Base-by-base conservation (phyloP, 2,797 vertebrate species). In the Gouania willdenowi region DNA sequence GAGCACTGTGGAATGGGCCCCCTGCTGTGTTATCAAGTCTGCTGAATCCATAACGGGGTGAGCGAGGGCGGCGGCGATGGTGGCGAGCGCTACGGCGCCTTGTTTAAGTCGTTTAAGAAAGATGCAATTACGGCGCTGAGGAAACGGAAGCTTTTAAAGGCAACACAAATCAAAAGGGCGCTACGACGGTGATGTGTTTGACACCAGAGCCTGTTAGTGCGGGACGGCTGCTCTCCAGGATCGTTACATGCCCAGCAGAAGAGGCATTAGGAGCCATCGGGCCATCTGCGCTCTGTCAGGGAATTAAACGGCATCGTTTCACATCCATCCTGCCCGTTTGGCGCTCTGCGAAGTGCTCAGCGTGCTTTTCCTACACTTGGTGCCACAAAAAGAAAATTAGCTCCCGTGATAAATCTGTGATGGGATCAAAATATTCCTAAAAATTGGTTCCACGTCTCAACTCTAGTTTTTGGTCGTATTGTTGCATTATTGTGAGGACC, bases 21-120 rank as follows among this genome's bases (percentile, higher is more conserved):
- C 92, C 92, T 84, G 90, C 93, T 94, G 94, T 92, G 95, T 95
- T 92, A 94, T 94, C 93, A 95, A 95, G 92, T 95, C 91, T 92
- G 89, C 91, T 91, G 93, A 94, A 97, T 96, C 90, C 81, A 85
- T 97, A 96, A 97, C 96, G 91, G 52, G 35, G 67, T 31, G 17
- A 5, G 18, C 66, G 58, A 59, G 58, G 46, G 52, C 56, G 32
- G 43, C 62, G 71, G 51, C 23, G 24, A 45, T 0, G 20, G 52
- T 38, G 67, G 31, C 75, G 73, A 51, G 58, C 65, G 62, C 41
- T 78, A 74, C 70, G 79, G 63, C 87, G 79, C 75, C 92, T 90
- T 90, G 90, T 92, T 91, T 90, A 88, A 92, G 92, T 93, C 92
- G 93, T 93, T 95, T 94, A 94, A 90, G 88, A 85, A 51, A 84